Evolutionary conservation across 2,888 invertebrate species (phyloP).

Genomic region (Dasypogon diadema): DNA sequence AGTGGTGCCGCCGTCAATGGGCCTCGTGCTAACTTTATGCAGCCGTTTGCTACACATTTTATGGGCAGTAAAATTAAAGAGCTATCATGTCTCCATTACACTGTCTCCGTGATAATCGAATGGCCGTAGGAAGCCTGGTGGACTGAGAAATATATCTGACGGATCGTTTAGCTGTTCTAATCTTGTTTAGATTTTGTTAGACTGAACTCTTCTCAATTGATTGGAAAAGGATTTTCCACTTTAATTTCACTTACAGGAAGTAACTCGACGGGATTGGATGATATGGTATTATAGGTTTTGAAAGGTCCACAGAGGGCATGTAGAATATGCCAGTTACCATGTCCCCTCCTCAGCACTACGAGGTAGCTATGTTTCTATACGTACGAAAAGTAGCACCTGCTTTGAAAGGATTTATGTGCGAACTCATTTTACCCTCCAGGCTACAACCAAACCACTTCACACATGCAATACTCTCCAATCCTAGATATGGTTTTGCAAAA

Average conservation of each 20-base stretch:
- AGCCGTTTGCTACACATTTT: slow-evolving; percentile 54
- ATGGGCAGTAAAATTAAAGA: slow-evolving; percentile 58
- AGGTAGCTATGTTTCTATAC: no score
- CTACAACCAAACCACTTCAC: slow-evolving; percentile 3
- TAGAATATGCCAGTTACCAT: slow-evolving; percentile 47
- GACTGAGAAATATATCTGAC: background rate
- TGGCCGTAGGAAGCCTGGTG: background rate
- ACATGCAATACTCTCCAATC: slow-evolving; percentile 18
- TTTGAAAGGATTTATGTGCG: slow-evolving; percentile 33
- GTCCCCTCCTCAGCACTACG: slow-evolving; percentile 17
- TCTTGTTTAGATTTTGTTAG: background rate
- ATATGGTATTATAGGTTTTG: background rate
- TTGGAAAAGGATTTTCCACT: no score
- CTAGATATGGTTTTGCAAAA: slow-evolving; percentile 21
- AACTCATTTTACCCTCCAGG: slow-evolving; percentile 8
- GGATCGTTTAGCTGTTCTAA: background rate
- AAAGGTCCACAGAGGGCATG: background rate
- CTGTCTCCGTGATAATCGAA: slow-evolving; percentile 36
- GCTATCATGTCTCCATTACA: slow-evolving; percentile 55
- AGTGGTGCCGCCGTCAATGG: slow-evolving; percentile 19
- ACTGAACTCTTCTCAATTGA: slow-evolving; percentile 4
- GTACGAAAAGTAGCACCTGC: slow-evolving; percentile 19
- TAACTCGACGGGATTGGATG: no score
- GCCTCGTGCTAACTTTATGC: slow-evolving; percentile 52
- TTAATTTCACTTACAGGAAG: no score